These are phyloP conservation scores for Hystrix brachyura DNA, from an alignment of 2,113 vertebrate species.

Conservation along the genomic window DNA sequence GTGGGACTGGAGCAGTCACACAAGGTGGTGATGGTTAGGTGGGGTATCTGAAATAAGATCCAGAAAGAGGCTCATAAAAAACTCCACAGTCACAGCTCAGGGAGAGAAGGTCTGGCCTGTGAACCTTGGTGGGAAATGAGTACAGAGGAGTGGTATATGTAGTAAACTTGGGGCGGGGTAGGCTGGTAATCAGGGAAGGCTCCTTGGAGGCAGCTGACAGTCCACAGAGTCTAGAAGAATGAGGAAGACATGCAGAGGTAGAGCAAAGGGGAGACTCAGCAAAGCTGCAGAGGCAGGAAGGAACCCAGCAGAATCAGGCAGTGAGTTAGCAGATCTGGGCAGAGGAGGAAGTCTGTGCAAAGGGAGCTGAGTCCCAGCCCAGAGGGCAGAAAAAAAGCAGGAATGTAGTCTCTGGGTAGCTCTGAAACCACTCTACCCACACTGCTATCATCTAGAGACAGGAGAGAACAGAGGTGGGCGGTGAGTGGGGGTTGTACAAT, in stretches of 20 bases:
- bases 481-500: background rate
- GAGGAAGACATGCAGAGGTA: background rate
- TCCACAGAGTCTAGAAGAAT: background rate
- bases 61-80: background rate
- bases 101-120: background rate
- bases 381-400: background rate
- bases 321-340: background rate
- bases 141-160: background rate
- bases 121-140: background rate
- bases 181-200: background rate
- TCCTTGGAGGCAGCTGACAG: background rate
- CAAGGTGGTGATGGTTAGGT: too few species aligned
- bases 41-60: conserved; percentile 18
- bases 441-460: background rate
- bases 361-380: background rate
- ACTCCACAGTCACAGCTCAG: background rate
- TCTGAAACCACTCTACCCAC: background rate
- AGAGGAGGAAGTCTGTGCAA: background rate
- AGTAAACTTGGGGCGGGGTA: background rate
- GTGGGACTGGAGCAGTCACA: background rate
- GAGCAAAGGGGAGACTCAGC: background rate
- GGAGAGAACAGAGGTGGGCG: background rate
- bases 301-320: background rate
- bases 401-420: background rate
- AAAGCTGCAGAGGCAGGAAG: background rate